phyloP scores from a whole-genome alignment of 2,797 vertebrate species.

The Mus spretus region DNA sequence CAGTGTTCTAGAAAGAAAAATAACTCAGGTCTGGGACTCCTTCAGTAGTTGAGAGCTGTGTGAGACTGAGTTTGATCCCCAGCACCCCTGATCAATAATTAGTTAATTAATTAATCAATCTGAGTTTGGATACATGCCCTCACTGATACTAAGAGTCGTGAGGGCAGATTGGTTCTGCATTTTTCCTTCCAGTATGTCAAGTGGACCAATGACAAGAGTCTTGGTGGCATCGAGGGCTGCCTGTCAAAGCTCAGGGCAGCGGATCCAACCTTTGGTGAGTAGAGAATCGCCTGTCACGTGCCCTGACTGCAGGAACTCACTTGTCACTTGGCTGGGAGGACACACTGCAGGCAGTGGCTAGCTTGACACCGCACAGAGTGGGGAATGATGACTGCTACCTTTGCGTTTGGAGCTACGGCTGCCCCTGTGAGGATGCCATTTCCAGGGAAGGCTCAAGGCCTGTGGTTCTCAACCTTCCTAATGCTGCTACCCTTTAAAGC shows the following conservation, averaged over 20 bases:
- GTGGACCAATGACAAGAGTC: conserved; percentile 92
- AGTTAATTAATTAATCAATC: background rate
- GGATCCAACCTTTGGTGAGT: conserved; percentile 95
- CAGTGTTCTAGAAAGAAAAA: background rate
- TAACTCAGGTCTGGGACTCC: background rate
- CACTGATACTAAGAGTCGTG: rapidly evolving
- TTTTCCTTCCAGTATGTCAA: conserved; percentile 86
- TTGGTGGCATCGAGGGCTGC: conserved; percentile 95
- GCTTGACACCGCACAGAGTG: rapidly evolving
- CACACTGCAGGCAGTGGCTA: rapidly evolving
- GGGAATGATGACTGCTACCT: rapidly evolving
- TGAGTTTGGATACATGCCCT: background rate
- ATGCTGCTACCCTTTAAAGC: background rate
- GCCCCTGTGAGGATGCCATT: background rate
- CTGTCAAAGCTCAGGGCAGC: conserved; percentile 91
- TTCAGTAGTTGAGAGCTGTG: background rate
- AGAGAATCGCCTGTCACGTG: rapidly evolving
- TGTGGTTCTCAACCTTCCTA: background rate
- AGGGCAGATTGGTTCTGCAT: background rate
- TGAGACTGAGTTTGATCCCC: background rate
- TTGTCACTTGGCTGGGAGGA: background rate
- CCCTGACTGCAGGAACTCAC: background rate
- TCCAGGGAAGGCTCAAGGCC: background rate
- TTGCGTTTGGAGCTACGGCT: background rate
- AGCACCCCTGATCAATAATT: background rate